Percentiles rank a stretch among this genome's conserved stretches.
These are phyloP conservation scores for Oryzias sinensis DNA, from an alignment of 2,797 vertebrate genomes.

Conservation along the genomic window DNA sequence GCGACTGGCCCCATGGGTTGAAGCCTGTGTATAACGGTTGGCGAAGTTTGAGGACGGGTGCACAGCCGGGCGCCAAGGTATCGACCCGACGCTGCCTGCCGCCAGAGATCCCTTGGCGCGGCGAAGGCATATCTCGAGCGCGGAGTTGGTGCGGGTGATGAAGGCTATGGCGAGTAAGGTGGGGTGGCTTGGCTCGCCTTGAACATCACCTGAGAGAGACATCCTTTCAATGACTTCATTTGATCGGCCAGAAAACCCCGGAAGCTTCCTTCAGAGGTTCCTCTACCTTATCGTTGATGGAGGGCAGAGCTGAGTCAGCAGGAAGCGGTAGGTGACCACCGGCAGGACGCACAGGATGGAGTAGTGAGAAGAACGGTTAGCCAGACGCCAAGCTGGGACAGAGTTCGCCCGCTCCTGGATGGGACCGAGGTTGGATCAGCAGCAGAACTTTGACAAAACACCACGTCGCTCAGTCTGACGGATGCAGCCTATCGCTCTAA, in stretches of 20 bases:
- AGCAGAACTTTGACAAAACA: too few relatives aligned
- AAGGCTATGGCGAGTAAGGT: constrained; percentile 62
- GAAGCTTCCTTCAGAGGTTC: not conserved
- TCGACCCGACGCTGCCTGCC: too few relatives aligned
- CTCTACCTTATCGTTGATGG: constrained; percentile 84
- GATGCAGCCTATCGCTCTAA: too few relatives aligned
- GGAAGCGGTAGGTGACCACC: constrained; percentile 81
- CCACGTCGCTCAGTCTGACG: too few relatives aligned
- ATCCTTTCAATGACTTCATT: not conserved
- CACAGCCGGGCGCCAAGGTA: constrained; percentile 75
- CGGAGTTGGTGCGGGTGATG: too few relatives aligned
- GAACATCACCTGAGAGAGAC: constrained; percentile 78
- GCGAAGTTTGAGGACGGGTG: constrained; percentile 58
- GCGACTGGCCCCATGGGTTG: too few relatives aligned
- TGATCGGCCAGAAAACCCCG: not conserved
- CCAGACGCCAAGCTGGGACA: constrained; percentile 85
- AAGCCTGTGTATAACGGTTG: too few relatives aligned
- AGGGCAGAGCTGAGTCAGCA: constrained; percentile 80
- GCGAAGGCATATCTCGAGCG: too few relatives aligned
- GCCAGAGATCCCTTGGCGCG: too few relatives aligned
- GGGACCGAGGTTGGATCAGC: constrained; percentile 5
- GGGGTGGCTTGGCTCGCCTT: constrained; percentile 80
- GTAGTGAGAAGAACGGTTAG: constrained; percentile 86
- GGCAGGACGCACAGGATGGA: constrained; percentile 86
- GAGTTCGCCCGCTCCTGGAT: constrained; percentile 86